Conservation (phyloP, 2,888 invertebrate species). For the Eupithecia dodoneata region DNA sequence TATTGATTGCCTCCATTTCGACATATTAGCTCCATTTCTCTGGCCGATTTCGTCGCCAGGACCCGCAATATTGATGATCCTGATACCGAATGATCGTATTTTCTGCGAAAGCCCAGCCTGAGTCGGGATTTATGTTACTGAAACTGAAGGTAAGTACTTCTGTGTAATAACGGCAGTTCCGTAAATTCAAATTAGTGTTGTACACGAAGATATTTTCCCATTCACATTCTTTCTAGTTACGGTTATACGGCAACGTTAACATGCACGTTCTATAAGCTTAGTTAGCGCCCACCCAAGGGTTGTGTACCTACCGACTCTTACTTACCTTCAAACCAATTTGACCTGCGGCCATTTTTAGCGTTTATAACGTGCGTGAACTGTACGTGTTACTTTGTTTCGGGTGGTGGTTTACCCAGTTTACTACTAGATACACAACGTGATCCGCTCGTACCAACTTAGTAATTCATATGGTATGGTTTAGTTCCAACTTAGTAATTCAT, state of each 20-base stretch:
- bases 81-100: constrained; percentile 30
- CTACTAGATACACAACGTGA: background rate
- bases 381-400: background rate
- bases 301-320: background rate
- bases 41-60: constrained; percentile 16
- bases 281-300: constrained; percentile 6
- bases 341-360: background rate
- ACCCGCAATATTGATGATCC: constrained; percentile 9
- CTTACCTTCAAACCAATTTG: background rate
- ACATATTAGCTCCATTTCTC: constrained; percentile 20
- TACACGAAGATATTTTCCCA: constrained; percentile 9
- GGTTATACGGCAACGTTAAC: background rate
- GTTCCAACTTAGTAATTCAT: background rate
- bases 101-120: constrained; percentile 25
- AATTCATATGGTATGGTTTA: background rate
- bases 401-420: background rate
- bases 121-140: constrained; percentile 20
- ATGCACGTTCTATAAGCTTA: background rate
- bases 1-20: constrained; percentile 14
- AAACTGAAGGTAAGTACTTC: background rate
- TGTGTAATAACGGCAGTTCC: constrained; percentile 4
- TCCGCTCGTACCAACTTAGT: background rate
- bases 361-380: background rate
- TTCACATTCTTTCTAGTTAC: constrained; percentile 23
- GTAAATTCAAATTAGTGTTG: constrained; percentile 17